Base-by-base conservation (phyloP, 2,113 vertebrate species). In the Atrichornis clamosus region DNA sequence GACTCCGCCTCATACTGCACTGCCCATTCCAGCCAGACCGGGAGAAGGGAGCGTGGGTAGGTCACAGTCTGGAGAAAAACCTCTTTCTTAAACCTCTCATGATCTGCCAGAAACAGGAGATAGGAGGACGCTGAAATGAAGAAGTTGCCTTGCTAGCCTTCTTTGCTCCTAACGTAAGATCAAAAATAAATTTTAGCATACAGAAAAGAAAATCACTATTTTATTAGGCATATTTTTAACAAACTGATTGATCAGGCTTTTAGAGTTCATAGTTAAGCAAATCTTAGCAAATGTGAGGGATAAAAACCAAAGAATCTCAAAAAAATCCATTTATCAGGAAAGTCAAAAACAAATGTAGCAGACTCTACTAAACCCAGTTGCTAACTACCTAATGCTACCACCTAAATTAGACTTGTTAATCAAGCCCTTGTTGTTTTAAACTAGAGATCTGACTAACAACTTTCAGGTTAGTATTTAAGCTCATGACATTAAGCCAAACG, bases 381-480 rank as follows among this genome's bases (percentile, higher is more conserved):
- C 77, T 84, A 76, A 50, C 65, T 81, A 56, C 39, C 35, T 67
- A 76, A 62, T 44, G 30, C 55, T 35, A 56, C 32, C n/a, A 81
- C 37, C 35, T 58, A 68, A 85, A 89, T 58, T 41, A 72, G 35
- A 80, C 65, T 84, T 83, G 74, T 52, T 62, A 81, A 87, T 89
- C 13, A 1, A 21, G 39, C 46, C 79, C 30, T 94, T 72, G 27
- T 28, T 91, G 44, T 75, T 93, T 76, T 50, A 88, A 88, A 81
- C 16, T 44, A 91, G 46, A 83, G 32, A 47, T 76, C 28, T 33
- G 8, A 87, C 46, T 74, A 95, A 91, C 27, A 87, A 42, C 80
- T 95, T 91, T 73, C 39, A 69, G 47, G 67, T 89, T 76, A 90
- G 63, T 10, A 18, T 84, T 93, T 90, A 94, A 89, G 41, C 42